These are phyloP conservation scores for Cladorhizidae sp. DNA, from an alignment of 37 sponge, comb jelly and placozoan genomes.

Conservation along the genomic window DNA sequence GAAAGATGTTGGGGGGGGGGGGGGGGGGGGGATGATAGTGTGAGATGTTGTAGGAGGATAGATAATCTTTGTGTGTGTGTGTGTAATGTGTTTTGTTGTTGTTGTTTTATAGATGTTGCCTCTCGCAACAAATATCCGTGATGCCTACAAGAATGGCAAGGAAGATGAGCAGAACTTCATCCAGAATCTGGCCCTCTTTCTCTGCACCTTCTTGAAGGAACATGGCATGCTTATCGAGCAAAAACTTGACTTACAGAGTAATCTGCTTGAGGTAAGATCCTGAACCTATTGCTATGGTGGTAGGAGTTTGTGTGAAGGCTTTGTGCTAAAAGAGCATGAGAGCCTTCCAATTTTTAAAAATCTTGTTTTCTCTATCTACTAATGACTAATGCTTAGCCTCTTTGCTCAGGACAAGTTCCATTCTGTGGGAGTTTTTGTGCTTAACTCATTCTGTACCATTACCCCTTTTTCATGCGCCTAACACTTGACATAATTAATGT, in stretches of 20 bases:
- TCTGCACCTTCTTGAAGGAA: conserved; percentile 92
- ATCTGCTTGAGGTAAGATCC: conserved; percentile 60
- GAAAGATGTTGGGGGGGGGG: too few relatives aligned
- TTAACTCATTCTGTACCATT: too few relatives aligned
- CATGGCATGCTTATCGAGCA: conserved; percentile 86
- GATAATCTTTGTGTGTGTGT: too few relatives aligned
- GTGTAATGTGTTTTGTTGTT: too few relatives aligned
- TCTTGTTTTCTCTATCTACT: not conserved
- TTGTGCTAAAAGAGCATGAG: too few relatives aligned
- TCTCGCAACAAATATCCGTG: conserved; percentile 86
- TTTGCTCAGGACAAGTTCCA: not conserved
- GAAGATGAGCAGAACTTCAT: conserved; percentile 98
- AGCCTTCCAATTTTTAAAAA: not conserved
- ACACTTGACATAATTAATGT: too few relatives aligned
- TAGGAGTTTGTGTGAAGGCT: too few relatives aligned
- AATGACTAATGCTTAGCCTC: not conserved
- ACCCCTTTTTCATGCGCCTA: too few relatives aligned
- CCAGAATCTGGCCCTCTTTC: conserved; percentile 94
- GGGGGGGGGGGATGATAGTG: conserved; percentile 3
- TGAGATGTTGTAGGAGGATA: not conserved
- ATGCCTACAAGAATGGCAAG: conserved; percentile 93
- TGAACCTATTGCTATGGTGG: too few relatives aligned
- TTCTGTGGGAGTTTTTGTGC: too few relatives aligned
- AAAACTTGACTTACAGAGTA: conserved; percentile 67
- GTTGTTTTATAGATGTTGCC: conserved; percentile 86